Evolutionary conservation across 2,888 invertebrate species (phyloP), one percentile per base, ranked within the genome.

Genomic region (Nasonia oneida): DNA sequence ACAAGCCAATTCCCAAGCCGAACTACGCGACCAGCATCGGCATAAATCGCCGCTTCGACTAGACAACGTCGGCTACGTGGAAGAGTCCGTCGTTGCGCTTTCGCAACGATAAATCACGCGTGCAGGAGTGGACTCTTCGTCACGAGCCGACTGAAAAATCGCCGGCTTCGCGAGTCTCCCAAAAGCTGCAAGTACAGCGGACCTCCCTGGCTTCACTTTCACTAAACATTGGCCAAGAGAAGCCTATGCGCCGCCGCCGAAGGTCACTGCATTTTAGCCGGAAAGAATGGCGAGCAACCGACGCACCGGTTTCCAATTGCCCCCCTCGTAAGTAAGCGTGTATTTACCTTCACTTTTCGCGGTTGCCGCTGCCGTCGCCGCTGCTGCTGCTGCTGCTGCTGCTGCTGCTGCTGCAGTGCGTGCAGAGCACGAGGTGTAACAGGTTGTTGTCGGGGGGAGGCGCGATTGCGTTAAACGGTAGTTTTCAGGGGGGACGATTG

Each of bases 271-370:
- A 50, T 75, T 81, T 82, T 82, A 82, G 75, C 23, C n/a, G 18
- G 29, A 8, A 75, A 57, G 42, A n/a, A 67, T 29, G 37, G 81
- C 15, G 67, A 29, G 67, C 67, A 33, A 12, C 2, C 14, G 33
- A 33, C 29, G 67, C 67, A 29, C 61, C n/a, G 61, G 61, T 67
- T 67, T 67, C 67, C 14, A 67, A 33, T 53, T 50, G 64, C 50
- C 82, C 12, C 67, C 42, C 29, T 15, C 23, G 23, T 70, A 1
- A 14, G 5, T 75, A 6, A 10, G 0, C 37, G 64, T 47, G 42
- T 42, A 23, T 71, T 57, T 77, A 77, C 83, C 83, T 83, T 83
- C 83, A 83, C 83, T 83, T 83, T 71, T 77, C 53, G 82, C 75
- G 50, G 61, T 14, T 47, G 53, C 50, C 23, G 33, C 67, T 29